Conservation (phyloP, 2,797 vertebrate genomes). For the Etheostoma nigrum region DNA sequence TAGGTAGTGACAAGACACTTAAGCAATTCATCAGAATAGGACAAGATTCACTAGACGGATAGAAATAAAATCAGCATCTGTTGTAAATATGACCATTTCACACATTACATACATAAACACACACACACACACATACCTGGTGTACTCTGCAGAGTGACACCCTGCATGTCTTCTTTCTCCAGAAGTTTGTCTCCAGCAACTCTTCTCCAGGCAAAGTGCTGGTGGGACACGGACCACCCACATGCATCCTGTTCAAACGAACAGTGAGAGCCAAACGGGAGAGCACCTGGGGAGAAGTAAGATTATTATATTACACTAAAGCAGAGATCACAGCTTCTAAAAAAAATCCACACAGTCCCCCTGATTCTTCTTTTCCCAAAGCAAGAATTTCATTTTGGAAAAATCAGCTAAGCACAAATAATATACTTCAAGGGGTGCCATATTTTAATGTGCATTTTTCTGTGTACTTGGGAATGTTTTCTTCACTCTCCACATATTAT, state of each 20-base stretch:
- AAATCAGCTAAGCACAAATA: neutral
- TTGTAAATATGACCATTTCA: neutral
- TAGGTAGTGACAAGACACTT: neutral
- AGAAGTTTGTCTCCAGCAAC: constrained; percentile 73
- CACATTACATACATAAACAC: neutral
- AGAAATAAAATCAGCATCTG: neutral
- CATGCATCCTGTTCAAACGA: constrained; percentile 89
- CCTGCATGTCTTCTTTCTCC: constrained; percentile 72
- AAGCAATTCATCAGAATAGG: neutral
- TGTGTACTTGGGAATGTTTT: neutral
- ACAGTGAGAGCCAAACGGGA: constrained; percentile 89
- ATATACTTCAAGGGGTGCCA: no score
- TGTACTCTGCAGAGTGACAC: constrained; percentile 82
- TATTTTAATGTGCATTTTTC: neutral
- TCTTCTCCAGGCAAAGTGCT: constrained; percentile 83
- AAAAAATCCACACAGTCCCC: neutral
- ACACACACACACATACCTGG: constrained; percentile 73
- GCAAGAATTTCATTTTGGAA: neutral
- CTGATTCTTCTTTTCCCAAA: constrained; percentile 8
- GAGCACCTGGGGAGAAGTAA: constrained; percentile 73
- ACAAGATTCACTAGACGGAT: neutral
- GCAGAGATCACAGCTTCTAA: constrained; percentile 24
- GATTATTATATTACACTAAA: constrained; percentile 17
- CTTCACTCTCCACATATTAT: neutral
- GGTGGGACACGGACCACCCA: constrained; percentile 86